phyloP scores from a whole-genome alignment of 2,113 vertebrate species.

The Neotoma lepida region DNA sequence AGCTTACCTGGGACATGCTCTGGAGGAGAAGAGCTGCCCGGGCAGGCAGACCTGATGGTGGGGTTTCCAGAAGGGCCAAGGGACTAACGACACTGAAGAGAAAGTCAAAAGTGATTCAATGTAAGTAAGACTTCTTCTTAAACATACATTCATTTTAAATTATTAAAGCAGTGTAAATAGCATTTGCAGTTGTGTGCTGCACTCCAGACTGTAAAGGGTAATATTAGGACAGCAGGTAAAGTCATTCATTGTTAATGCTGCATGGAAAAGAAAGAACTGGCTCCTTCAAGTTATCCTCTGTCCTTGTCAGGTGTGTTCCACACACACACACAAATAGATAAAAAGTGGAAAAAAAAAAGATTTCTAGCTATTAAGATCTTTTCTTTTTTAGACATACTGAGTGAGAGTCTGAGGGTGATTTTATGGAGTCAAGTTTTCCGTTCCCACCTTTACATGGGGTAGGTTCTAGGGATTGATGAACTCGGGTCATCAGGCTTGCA shows the following conservation, averaged over 20 bases:
- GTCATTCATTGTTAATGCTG: neutral
- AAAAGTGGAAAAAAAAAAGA: neutral
- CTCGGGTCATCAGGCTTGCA: neutral
- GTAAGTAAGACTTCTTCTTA: conserved; percentile 64
- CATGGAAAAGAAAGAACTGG: neutral
- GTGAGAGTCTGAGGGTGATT: neutral
- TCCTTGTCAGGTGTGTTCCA: neutral
- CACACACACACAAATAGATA: neutral
- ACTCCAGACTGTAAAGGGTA: neutral
- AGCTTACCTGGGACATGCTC: conserved; percentile 88
- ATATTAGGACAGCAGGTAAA: neutral
- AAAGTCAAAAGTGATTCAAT: neutral
- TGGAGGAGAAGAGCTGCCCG: conserved; percentile 60
- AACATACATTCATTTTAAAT: neutral
- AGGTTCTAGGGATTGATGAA: neutral
- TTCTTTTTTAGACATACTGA: neutral
- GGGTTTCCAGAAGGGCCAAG: conserved; percentile 58
- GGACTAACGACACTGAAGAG: conserved; percentile 38
- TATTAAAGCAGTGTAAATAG: neutral
- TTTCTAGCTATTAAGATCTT: neutral
- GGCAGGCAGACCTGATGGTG: conserved; percentile 45
- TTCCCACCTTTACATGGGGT: neutral
- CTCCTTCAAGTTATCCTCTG: neutral
- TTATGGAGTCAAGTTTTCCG: neutral
- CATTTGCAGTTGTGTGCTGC: neutral